Evolutionary conservation across 37 sponge, comb jelly and placozoan species (phyloP), one percentile per base, ranked within the genome.

Genomic region (Ephydatia muelleri): DNA sequence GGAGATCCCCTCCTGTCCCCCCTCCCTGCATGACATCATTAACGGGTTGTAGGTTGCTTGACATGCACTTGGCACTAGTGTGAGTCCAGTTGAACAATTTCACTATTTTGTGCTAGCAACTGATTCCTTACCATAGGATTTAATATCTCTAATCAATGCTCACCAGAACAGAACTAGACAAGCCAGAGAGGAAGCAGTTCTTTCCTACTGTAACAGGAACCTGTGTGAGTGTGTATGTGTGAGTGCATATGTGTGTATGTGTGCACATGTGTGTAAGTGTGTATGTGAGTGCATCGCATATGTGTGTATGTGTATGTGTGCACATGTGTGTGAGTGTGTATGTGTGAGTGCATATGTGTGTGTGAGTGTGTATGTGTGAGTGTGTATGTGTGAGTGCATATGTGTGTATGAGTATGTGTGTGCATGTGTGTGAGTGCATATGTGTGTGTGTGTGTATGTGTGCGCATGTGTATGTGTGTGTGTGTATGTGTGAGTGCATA

Each of bases 151-250:
- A 57, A 14, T 14, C 57, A 57, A 57, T 57, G 6, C 57, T 57
- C 27, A 80, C 89, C 65, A 70, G 37, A 29, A 92, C 43, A 5
- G 82, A 67, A 0, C 79, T 79, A 25, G 47, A 75, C 5, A 92
- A 69, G 21, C 92, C 92, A 73, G 89, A 88, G 6, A 92, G 49
- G 57, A 92, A 88, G 36, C 92, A 92, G 23, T 82, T 80, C 48
- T 68, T 35, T 0, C 89, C 89, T 72, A 92, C 73, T 28, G 74
- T 36, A 19, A 92, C 39, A 70, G 84, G 72, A 67, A 43, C 28
- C 89, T 89, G 27, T 38, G 28, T 11, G 27, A 28, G 37, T n/a
- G 30, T 34, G 31, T 13, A 11, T 71, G 72, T 33, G 14, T 57
- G 16, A 19, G 57, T 57, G 19, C 16, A 21, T 14, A 11, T 57